These are phyloP conservation scores for Lagodon rhomboides DNA, from an alignment of 2,797 vertebrate species.

Conservation along the genomic window DNA sequence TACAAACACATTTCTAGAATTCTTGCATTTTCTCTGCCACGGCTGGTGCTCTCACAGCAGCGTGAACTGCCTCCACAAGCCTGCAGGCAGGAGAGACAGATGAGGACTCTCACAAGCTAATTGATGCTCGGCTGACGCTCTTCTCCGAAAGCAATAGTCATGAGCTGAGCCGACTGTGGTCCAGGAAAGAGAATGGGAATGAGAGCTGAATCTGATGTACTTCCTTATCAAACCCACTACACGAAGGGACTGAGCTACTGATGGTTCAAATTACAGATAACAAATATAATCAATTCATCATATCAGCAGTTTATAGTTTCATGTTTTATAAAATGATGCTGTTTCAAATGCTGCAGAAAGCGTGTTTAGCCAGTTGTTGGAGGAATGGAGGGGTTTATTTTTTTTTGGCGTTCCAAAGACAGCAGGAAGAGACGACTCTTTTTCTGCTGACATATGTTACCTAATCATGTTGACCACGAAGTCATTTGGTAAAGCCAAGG, in stretches of 20 bases:
- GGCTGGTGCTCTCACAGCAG: conserved; percentile 1
- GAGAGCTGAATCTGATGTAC: not conserved
- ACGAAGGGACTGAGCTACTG: not conserved
- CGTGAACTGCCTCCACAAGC: not conserved
- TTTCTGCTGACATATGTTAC: not conserved
- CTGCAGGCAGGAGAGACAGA: not conserved
- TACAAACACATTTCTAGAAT: not conserved
- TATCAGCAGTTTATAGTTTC: not conserved
- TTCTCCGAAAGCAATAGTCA: not conserved
- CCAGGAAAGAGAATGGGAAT: not conserved
- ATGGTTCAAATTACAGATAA: not conserved
- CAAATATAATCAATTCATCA: not conserved
- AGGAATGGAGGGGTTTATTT: not conserved
- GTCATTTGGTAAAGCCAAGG: conserved; percentile 1
- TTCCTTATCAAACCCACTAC: not conserved
- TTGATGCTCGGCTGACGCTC: not conserved
- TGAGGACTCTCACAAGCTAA: conserved; percentile 6
- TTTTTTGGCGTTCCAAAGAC: not conserved
- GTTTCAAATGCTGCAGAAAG: not conserved
- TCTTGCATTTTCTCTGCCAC: not conserved
- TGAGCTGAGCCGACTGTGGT: not conserved
- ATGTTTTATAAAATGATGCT: no score
- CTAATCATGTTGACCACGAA: not conserved
- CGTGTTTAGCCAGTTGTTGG: not conserved
- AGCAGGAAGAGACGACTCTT: not conserved